Percentiles rank a stretch among this genome's conserved stretches.
Conservation (phyloP, 2,888 invertebrate genomes). For the Siphonodentalium dalli region DNA sequence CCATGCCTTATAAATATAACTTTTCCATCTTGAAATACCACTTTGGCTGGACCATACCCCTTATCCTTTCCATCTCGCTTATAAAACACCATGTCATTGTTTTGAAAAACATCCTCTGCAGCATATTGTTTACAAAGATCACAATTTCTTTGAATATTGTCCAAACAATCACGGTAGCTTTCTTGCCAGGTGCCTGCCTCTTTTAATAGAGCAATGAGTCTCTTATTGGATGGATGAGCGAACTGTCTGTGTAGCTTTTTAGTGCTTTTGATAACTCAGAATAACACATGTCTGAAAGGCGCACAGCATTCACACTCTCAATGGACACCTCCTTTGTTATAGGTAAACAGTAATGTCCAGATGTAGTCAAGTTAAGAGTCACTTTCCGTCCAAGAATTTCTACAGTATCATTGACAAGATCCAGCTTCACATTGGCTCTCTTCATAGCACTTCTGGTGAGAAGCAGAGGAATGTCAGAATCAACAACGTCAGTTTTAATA, state of each 20-base stretch:
- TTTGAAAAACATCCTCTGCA: too few relatives aligned
- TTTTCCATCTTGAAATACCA: too few relatives aligned
- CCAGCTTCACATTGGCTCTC: conserved; percentile 20
- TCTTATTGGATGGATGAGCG: conserved; percentile 18
- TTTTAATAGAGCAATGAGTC: conserved; percentile 12
- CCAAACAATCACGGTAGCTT: not conserved
- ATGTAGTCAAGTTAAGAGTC: conserved; percentile 21
- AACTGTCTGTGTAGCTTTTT: conserved; percentile 11
- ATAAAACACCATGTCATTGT: too few relatives aligned
- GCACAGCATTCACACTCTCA: not conserved
- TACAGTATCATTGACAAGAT: conserved; percentile 27
- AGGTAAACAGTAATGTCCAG: conserved; percentile 26
- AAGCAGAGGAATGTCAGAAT: too few relatives aligned
- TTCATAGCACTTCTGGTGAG: too few relatives aligned
- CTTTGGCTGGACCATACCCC: too few relatives aligned
- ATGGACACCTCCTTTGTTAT: conserved; percentile 8
- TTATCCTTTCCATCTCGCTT: too few relatives aligned
- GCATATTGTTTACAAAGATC: conserved; percentile 12
- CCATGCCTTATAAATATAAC: too few relatives aligned
- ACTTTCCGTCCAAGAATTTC: conserved; percentile 14
- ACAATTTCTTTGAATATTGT: conserved; percentile 12
- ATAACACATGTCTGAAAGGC: not conserved
- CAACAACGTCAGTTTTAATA: too few relatives aligned
- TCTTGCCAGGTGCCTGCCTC: conserved; percentile 19
- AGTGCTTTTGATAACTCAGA: not conserved